Evolutionary conservation across 2,113 vertebrate species (phyloP), one percentile per base, ranked within the genome.

Genomic region (Vombatus ursinus): DNA sequence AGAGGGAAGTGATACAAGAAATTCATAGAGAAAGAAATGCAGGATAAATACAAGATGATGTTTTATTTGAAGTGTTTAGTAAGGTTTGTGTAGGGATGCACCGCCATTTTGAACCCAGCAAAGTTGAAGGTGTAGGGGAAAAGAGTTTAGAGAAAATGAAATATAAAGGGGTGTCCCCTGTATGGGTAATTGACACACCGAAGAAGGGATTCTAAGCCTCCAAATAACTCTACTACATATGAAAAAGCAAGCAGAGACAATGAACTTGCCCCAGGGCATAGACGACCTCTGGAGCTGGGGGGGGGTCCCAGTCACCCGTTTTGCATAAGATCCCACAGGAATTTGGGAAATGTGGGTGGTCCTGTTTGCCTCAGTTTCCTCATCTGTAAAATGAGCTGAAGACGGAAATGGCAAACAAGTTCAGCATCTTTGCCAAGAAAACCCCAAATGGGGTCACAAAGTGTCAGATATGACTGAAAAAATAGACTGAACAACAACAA

Each of bases 291-390:
- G 31, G 2, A n/a, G 37, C 68, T 77, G 22, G 16, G 19, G 37
- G n/a, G 22, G 16, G 19, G 37, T 19, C n/a, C 5, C 6, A 22
- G 16, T 3, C 10, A 16, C 3, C n/a, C 37, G 1, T n/a, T n/a
- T n/a, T 11, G 28, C 37, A 5, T 16, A 77, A 68, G 61, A n/a
- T 7, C 37, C 1, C 37, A 77, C 0, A 19, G 12, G 1, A 84
- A 84, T 84, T 22, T 84, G 68, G 16, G 4, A 84, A 84, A 44
- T 44, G n/a, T 84, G 68, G 16, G 6, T 44, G 19, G n/a, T 84
- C 68, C 68, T 44, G 6, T 23, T 84, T 44, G 16, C 19, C 37
- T 84, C n/a, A 84, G 37, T 84, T 84, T 84, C 68, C 19, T 84
- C 68, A n/a, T 84, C n/a, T 84, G 19, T 84, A 44, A 84, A n/a